These are phyloP conservation scores for Strigops habroptila DNA, from an alignment of 2,113 vertebrate genomes.

Conservation along the genomic window DNA sequence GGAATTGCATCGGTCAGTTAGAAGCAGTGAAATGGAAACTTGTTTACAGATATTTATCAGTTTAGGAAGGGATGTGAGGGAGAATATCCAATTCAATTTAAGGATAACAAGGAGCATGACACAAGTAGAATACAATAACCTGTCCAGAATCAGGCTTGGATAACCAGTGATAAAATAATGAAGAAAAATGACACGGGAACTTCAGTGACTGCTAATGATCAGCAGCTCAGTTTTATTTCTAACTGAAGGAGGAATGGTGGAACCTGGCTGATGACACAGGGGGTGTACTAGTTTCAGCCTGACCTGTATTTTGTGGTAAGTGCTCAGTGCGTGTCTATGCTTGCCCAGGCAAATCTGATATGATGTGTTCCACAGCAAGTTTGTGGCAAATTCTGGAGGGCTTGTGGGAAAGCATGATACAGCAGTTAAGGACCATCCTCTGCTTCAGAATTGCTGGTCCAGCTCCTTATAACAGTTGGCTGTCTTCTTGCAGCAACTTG, in stretches of 20 bases:
- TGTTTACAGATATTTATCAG: not conserved
- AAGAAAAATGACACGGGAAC: not conserved
- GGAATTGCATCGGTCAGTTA: not conserved
- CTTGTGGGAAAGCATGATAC: not conserved
- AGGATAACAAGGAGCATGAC: not conserved
- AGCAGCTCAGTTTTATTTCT: not conserved
- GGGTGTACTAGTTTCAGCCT: not conserved
- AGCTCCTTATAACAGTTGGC: not conserved
- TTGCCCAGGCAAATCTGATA: not conserved
- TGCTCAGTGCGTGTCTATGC: not conserved
- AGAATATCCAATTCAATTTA: not conserved
- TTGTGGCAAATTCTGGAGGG: not conserved
- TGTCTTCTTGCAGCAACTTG: not conserved
- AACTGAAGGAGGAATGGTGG: not conserved
- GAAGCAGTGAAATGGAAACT: not conserved
- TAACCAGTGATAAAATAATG: not conserved
- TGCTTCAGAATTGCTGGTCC: not conserved
- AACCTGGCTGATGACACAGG: not conserved
- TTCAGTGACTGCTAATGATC: not conserved
- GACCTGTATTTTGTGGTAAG: not conserved
- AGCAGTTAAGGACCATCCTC: not conserved
- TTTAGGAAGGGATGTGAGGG: not conserved
- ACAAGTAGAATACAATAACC: not conserved
- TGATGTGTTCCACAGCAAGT: not conserved
- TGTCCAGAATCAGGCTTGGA: not conserved